These are phyloP conservation scores for Pterostichus madidus DNA, from an alignment of 2,888 invertebrate species.

Conservation along the genomic window DNA sequence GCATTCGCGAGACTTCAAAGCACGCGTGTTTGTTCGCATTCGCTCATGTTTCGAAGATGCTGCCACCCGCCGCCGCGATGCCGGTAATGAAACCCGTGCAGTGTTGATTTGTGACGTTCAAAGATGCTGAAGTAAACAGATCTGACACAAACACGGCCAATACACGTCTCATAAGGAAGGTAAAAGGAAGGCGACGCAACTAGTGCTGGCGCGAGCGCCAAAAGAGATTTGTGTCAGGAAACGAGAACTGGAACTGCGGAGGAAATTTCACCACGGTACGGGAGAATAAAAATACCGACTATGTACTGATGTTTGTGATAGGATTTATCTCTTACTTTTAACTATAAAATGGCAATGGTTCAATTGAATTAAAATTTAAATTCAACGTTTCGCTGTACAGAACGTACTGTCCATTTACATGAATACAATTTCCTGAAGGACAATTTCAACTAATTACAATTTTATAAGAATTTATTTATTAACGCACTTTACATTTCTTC, in stretches of 20 bases:
- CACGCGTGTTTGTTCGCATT: background rate
- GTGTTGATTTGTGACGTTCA: constrained; percentile 62
- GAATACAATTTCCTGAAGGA: too few species aligned
- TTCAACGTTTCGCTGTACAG: too few species aligned
- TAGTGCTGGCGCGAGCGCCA: constrained; percentile 38
- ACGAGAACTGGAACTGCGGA: constrained; percentile 11
- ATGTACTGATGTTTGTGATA: too few species aligned
- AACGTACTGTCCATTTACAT: too few species aligned
- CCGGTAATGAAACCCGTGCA: constrained; percentile 51
- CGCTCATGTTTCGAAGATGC: background rate
- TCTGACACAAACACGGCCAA: constrained; percentile 59
- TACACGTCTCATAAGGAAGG: constrained; percentile 58
- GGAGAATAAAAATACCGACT: background rate
- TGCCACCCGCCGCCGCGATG: background rate
- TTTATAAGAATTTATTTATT: too few species aligned
- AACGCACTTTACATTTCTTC: too few species aligned
- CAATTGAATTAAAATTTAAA: too few species aligned
- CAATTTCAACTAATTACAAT: too few species aligned
- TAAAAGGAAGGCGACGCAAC: constrained; percentile 52
- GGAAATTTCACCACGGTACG: background rate
- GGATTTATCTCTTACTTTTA: too few species aligned
- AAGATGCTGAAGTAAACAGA: constrained; percentile 62
- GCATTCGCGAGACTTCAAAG: constrained; percentile 22
- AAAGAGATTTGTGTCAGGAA: constrained; percentile 50
- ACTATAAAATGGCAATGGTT: too few species aligned